Evolutionary conservation across 2,888 invertebrate genomes (phyloP), one percentile per base, ranked within the genome.

Genomic region (Cephus runcator): DNA sequence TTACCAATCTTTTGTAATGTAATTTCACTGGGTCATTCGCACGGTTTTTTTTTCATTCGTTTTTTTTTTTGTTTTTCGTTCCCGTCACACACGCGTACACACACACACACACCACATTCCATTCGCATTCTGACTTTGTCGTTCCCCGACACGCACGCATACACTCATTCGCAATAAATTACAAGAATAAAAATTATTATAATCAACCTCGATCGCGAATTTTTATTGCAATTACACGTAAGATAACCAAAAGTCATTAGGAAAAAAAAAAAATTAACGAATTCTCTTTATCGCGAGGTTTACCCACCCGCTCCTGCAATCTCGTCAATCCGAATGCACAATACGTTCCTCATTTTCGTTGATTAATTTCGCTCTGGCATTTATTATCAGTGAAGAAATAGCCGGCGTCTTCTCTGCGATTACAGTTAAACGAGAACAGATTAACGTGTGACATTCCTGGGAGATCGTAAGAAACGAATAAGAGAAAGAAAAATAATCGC

Each of bases 161-260:
- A 40, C 15, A 40, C 40, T 15, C 40, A 40, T 15, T 40, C 40
- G 15, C 77, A 83, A 83, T 82, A 82, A 83, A 80, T 80, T 80
- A 80, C 79, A 74, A 77, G 79, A 83, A 79, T 81, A 81, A 82
- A 79, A 79, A 79, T 80, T 75, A 78, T 79, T 75, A 79, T 73
- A 79, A 79, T 76, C n/a, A 23, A 33, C 30, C 71, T 30, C 30
- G 31, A 30, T 71, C 71, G 71, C 71, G 33, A 71, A 71, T 31
- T 33, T 33, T n/a, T 71, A n/a, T 71, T 71, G 71, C 71, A 71
- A 15, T 71, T n/a, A n/a, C 12, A 71, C 31, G 33, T n/a, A n/a
- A 40, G 40, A 15, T 15, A 30, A 31, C 15, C 36, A 30, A 15
- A 68, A 30, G 2, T 75, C 34, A 71, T 73, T 76, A 76, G 36